Conservation (phyloP, 2,797 vertebrate species). For the Microhierax caerulescens region DNA sequence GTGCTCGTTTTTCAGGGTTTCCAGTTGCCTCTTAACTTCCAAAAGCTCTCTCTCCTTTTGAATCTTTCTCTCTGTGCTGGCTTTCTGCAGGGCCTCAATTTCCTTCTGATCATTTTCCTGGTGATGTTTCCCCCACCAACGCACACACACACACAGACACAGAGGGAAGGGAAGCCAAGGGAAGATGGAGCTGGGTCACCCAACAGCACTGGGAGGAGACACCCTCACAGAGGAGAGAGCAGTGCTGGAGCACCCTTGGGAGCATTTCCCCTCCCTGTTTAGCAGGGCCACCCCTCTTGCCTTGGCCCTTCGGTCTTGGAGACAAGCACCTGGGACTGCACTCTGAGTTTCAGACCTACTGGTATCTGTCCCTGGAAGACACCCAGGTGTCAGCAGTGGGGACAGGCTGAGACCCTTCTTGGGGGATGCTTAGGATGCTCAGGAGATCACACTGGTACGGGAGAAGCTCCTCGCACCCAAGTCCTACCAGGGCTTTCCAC, state of each 20-base stretch:
- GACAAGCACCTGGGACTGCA: neutral
- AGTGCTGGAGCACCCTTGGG: neutral
- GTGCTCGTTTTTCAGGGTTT: constrained; percentile 6
- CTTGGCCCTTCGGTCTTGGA: neutral
- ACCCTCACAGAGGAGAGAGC: neutral
- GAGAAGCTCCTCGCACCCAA: neutral
- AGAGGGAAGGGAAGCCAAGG: neutral
- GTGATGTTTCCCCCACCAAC: neutral
- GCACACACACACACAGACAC: too few species aligned
- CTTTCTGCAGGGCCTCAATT: constrained; percentile 53
- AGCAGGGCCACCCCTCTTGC: neutral
- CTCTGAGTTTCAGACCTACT: neutral
- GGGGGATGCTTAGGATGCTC: neutral
- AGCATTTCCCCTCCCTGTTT: too few species aligned
- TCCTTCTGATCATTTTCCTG: constrained; percentile 64
- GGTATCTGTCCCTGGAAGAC: neutral
- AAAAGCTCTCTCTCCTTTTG: constrained; percentile 36
- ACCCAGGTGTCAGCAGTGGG: too few species aligned
- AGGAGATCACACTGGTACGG: neutral
- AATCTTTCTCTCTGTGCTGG: constrained; percentile 11
- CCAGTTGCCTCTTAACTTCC: constrained; percentile 35
- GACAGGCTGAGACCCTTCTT: neutral
- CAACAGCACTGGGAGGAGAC: neutral
- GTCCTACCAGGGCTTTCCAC: neutral
- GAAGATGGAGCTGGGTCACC: neutral